These are phyloP conservation scores for Parasteatoda tepidariorum DNA, from an alignment of 1,140 invertebrate genomes.

Conservation along the genomic window DNA sequence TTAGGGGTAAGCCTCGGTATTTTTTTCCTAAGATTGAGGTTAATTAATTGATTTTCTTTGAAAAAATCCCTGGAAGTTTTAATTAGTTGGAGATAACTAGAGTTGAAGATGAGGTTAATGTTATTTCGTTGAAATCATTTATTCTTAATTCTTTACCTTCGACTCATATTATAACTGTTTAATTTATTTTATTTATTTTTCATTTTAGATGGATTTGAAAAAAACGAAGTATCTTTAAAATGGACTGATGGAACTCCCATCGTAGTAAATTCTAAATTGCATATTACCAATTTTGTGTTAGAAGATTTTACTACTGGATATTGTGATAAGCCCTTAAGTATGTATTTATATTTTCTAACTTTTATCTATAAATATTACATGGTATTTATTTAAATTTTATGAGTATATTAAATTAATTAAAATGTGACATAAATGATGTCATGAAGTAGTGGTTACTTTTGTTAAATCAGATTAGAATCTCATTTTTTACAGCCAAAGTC, in stretches of 20 bases:
- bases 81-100: background rate
- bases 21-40: background rate
- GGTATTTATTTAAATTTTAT: too few species aligned
- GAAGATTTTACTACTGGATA: conserved; percentile 48
- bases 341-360: conserved; percentile 13
- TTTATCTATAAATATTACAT: too few species aligned
- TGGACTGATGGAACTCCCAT: conserved; percentile 43
- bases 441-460: too few species aligned
- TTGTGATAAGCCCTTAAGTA: conserved; percentile 44
- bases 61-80: background rate
- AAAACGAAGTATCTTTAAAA: conserved; percentile 30
- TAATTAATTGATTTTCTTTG: background rate
- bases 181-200: too few species aligned
- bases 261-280: conserved; percentile 43
- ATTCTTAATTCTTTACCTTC: too few species aligned
- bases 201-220: conserved; percentile 53
- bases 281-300: conserved; percentile 40
- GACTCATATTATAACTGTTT: too few species aligned
- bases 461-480: too few species aligned
- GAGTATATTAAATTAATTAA: too few species aligned
- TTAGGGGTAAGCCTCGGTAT: background rate
- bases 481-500: too few species aligned
- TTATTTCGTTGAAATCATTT: too few species aligned
- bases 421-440: too few species aligned
- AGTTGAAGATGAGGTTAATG: too few species aligned